Evolutionary conservation across 2,113 vertebrate species (phyloP).

Genomic region (Hiodon tergisus): DNA sequence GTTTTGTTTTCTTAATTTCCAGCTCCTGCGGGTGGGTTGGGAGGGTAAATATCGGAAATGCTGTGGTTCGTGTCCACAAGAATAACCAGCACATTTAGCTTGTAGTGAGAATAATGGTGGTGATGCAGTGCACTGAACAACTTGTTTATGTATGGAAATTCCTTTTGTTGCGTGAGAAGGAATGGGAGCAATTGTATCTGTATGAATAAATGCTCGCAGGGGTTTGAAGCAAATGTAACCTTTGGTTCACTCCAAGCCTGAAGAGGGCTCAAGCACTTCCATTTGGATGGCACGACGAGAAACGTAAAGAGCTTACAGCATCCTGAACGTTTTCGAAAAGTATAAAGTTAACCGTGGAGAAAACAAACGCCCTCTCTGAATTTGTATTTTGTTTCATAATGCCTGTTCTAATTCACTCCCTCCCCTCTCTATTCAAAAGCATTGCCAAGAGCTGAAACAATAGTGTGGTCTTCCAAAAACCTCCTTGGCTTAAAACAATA

Average conservation of each 20-base stretch:
- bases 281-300: constrained; percentile 10
- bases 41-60: constrained; percentile 47
- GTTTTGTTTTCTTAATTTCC: constrained; percentile 49
- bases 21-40: constrained; percentile 21
- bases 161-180: constrained; percentile 42
- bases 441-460: constrained; percentile 45
- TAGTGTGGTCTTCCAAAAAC: constrained; percentile 30
- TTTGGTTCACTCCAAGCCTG: constrained; percentile 4
- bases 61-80: constrained; percentile 51
- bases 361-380: constrained; percentile 26
- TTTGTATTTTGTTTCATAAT: constrained; percentile 52
- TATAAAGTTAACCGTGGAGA: constrained; percentile 36
- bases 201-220: background rate
- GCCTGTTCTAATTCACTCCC: constrained; percentile 30
- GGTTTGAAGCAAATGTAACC: background rate
- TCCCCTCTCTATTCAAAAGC: constrained; percentile 37
- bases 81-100: constrained; percentile 56
- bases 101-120: constrained; percentile 46
- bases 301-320: background rate
- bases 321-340: constrained; percentile 34
- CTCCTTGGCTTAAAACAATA: constrained; percentile 66
- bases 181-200: background rate
- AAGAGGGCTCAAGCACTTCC: constrained; percentile 7
- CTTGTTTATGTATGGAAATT: constrained; percentile 61
- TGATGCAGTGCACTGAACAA: constrained; percentile 17